A percentile compares a stretch with the other conserved stretches of the same genome.
Conservation (phyloP, 2,888 invertebrate species). For the Apomyelois bistriatella region DNA sequence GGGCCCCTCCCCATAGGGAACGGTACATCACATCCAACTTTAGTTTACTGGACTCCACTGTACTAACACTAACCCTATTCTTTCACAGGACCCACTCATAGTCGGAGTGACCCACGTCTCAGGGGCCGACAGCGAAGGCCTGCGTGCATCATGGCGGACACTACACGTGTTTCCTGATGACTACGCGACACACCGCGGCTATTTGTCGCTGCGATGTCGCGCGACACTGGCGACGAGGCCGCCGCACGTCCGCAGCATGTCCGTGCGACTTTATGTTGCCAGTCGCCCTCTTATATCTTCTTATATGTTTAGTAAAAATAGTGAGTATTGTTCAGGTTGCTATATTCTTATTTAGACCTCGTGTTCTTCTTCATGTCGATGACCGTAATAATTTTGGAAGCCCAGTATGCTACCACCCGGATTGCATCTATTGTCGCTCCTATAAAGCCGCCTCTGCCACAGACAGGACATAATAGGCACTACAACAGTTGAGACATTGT, state of each 20-base stretch:
- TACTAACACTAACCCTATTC: not conserved
- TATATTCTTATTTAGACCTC: too few species aligned
- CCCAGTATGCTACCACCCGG: too few species aligned
- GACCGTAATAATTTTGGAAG: too few species aligned
- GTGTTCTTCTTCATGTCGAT: too few species aligned
- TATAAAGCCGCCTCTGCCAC: too few species aligned
- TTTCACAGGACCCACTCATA: constrained; percentile 59
- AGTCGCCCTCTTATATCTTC: constrained; percentile 68
- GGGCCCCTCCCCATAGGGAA: too few species aligned
- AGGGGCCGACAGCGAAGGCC: constrained; percentile 64
- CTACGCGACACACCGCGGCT: constrained; percentile 65
- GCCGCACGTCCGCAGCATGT: constrained; percentile 61
- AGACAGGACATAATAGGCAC: too few species aligned
- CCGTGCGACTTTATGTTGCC: constrained; percentile 66
- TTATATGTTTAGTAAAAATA: constrained; percentile 75
- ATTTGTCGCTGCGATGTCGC: constrained; percentile 61
- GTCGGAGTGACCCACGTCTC: constrained; percentile 62
- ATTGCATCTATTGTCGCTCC: too few species aligned
- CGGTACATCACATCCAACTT: too few species aligned
- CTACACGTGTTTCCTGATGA: constrained; percentile 67
- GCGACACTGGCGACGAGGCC: constrained; percentile 60
- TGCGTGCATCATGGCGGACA: constrained; percentile 67
- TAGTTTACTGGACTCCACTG: too few species aligned
- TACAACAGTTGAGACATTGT: too few species aligned
- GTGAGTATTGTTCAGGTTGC: constrained; percentile 43